Evolutionary conservation across 2,113 vertebrate genomes (phyloP).

Genomic region (Strix uralensis): DNA sequence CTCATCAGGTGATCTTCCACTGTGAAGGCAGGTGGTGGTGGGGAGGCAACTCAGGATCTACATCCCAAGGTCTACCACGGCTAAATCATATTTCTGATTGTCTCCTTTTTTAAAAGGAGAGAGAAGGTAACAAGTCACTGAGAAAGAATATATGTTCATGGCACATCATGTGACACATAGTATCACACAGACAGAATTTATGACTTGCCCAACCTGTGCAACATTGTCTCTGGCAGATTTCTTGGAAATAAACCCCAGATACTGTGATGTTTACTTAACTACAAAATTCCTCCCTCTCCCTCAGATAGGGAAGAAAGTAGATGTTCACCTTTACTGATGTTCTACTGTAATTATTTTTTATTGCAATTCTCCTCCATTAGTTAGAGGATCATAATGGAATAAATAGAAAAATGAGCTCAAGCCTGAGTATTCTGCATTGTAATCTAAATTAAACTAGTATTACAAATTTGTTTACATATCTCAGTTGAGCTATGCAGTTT

Average conservation of each 20-base stretch:
- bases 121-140: not conserved
- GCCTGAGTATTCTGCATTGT: constrained; percentile 24
- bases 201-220: not conserved
- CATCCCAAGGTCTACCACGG: not conserved
- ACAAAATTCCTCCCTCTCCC: not conserved
- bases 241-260: not conserved
- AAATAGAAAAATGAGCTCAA: constrained; percentile 58
- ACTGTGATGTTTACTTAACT: not conserved
- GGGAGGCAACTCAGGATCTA: not conserved
- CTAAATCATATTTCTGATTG: not conserved
- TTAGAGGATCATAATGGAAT: constrained; percentile 25
- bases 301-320: not conserved
- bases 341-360: constrained; percentile 39
- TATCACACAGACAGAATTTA: not conserved
- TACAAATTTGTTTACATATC: constrained; percentile 59
- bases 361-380: constrained; percentile 16
- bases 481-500: constrained; percentile 36
- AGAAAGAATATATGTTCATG: not conserved
- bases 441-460: constrained; percentile 65
- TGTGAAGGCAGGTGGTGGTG: not conserved
- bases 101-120: not conserved
- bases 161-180: not conserved
- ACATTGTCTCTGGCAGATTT: not conserved
- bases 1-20: not conserved
- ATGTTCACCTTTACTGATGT: not conserved